phyloP scores from a whole-genome alignment of 2,888 invertebrate genomes.

The Diabrotica balteata region DNA sequence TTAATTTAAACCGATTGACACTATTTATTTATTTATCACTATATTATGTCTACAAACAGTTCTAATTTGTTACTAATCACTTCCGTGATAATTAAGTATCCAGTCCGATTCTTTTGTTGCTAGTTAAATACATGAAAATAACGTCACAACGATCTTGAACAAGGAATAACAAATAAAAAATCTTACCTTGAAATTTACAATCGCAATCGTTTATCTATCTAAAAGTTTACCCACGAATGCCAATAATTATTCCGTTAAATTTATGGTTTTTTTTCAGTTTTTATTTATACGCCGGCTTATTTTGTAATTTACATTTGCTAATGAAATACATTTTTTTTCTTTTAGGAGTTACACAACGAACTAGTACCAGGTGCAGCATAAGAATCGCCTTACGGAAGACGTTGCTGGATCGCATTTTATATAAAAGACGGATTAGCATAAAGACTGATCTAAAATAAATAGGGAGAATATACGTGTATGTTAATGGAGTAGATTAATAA shows the following conservation, averaged over 20 bases:
- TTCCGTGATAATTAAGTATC: conserved; percentile 22
- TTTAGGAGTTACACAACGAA: conserved; percentile 20
- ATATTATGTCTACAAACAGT: conserved; percentile 1
- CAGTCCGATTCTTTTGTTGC: conserved; percentile 15
- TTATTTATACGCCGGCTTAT: conserved; percentile 22
- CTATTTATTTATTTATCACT: too few species aligned
- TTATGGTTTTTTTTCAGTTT: conserved; percentile 30
- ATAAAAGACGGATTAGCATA: too few species aligned
- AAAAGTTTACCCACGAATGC: conserved; percentile 32
- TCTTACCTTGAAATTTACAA: conserved; percentile 32
- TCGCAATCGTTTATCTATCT: conserved; percentile 34
- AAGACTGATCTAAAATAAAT: too few species aligned
- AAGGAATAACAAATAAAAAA: conserved; percentile 10
- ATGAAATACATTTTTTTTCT: conserved; percentile 25
- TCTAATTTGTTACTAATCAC: conserved; percentile 8
- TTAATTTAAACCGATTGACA: too few species aligned
- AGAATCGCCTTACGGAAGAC: conserved; percentile 10
- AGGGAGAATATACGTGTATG: too few species aligned
- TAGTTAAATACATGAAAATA: conserved; percentile 13
- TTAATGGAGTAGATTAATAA: too few species aligned
- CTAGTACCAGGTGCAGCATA: conserved; percentile 17
- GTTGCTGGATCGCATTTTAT: too few species aligned
- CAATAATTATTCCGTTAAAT: conserved; percentile 32
- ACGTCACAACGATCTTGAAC: conserved; percentile 21
- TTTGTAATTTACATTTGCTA: conserved; percentile 28